These are phyloP conservation scores for Flexamia atlantica DNA, from an alignment of 2,888 invertebrate species.

Conservation along the genomic window DNA sequence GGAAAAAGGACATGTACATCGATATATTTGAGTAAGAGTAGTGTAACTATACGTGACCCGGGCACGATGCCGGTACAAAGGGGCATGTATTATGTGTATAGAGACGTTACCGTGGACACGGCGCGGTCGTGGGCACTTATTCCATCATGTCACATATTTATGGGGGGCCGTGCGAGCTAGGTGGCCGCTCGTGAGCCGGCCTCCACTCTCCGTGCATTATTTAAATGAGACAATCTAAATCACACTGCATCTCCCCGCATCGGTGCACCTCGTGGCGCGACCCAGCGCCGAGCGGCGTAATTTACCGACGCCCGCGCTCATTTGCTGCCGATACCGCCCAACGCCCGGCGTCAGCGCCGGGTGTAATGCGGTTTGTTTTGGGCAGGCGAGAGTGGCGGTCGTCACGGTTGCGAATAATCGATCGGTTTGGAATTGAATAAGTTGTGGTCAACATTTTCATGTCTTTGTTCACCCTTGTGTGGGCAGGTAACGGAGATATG, in stretches of 20 bases:
- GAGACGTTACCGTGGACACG: slow-evolving; percentile 50
- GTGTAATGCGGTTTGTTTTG: slow-evolving; percentile 14
- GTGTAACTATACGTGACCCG: slow-evolving; percentile 41
- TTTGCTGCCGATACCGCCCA: slow-evolving; percentile 21
- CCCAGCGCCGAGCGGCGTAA: slow-evolving; percentile 22
- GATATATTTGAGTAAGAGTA: slow-evolving; percentile 16
- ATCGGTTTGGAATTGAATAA: no score
- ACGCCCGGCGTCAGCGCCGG: not conserved
- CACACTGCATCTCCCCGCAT: slow-evolving; percentile 43
- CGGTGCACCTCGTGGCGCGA: not conserved
- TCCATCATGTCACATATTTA: slow-evolving; percentile 57
- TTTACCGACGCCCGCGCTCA: slow-evolving; percentile 54
- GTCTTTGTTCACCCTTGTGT: no score
- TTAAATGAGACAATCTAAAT: slow-evolving; percentile 58
- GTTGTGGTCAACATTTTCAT: no score
- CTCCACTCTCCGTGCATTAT: slow-evolving; percentile 44
- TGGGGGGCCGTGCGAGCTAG: slow-evolving; percentile 45
- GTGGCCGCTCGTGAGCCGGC: slow-evolving; percentile 34
- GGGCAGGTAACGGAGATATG: no score
- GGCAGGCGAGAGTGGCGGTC: not conserved
- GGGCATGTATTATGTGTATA: slow-evolving; percentile 52
- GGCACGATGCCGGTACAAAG: slow-evolving; percentile 11
- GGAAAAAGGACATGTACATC: not conserved
- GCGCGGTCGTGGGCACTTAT: slow-evolving; percentile 52
- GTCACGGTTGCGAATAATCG: no score